phyloP scores from a whole-genome alignment of 2,113 vertebrate genomes.

The Ciconia maguari region DNA sequence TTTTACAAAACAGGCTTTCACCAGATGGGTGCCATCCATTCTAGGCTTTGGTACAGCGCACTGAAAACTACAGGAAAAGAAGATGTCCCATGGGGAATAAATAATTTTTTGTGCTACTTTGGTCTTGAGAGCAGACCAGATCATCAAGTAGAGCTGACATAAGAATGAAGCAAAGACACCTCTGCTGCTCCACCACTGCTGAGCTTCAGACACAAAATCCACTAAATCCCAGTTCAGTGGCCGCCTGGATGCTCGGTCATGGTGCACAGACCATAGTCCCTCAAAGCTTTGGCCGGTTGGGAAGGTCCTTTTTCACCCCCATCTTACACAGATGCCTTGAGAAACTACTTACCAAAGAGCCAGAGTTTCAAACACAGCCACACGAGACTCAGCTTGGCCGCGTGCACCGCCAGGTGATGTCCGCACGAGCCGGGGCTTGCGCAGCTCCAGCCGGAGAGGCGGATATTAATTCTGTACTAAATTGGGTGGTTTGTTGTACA shows the following conservation, averaged over 20 bases:
- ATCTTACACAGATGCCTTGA: neutral
- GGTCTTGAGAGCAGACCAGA: neutral
- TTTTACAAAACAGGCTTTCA: neutral
- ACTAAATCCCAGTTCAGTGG: neutral
- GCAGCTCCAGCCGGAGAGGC: neutral
- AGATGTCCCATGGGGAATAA: neutral
- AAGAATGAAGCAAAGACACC: neutral
- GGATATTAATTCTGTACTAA: neutral
- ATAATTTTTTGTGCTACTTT: neutral
- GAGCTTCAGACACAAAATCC: neutral
- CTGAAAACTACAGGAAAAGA: neutral
- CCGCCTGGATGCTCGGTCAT: too few species aligned
- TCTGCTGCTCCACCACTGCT: neutral
- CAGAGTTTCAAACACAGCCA: fast-evolving
- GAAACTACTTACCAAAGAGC: neutral
- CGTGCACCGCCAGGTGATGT: fast-evolving
- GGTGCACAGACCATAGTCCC: neutral
- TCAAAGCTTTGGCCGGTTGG: neutral
- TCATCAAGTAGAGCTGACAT: neutral
- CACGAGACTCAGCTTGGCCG: fast-evolving
- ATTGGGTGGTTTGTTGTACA: neutral
- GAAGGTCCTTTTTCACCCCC: neutral
- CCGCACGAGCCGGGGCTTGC: neutral
- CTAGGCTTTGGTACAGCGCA: neutral
- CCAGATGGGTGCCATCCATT: fast-evolving